Conservation (phyloP, 2,797 vertebrate genomes). For the Capromys pilorides region DNA sequence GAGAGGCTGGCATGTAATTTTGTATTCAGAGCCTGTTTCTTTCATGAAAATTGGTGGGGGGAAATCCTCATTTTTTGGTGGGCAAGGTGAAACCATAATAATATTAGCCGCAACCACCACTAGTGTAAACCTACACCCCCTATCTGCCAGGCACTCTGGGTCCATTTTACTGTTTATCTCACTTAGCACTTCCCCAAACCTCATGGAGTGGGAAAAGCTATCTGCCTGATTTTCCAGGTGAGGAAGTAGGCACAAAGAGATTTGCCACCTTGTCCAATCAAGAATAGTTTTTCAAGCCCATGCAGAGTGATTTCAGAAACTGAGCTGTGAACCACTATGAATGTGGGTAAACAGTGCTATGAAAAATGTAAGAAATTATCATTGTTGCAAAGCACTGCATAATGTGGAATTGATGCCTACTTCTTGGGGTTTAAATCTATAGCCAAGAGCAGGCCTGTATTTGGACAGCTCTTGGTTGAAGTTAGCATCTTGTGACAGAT, state of each 20-base stretch:
- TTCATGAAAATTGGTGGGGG: neutral
- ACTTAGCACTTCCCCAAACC: neutral
- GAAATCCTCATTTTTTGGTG: neutral
- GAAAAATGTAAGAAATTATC: constrained; percentile 5
- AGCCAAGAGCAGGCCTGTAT: neutral
- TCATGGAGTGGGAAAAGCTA: neutral
- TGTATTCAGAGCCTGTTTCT: neutral
- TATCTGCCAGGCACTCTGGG: neutral
- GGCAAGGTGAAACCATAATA: neutral
- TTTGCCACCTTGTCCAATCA: neutral
- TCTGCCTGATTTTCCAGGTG: neutral
- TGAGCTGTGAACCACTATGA: neutral
- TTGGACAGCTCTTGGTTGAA: neutral
- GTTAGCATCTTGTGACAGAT: constrained; percentile 56
- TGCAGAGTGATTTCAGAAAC: neutral
- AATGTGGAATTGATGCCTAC: neutral
- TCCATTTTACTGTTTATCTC: neutral
- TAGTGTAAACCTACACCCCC: neutral
- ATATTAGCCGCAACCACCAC: neutral
- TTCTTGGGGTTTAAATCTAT: constrained; percentile 48
- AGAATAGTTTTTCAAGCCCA: neutral
- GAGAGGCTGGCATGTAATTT: neutral
- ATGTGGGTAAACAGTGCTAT: neutral
- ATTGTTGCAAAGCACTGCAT: neutral
- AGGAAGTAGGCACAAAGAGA: neutral